phyloP scores from a whole-genome alignment of 2,888 invertebrate genomes.

The Pilophorus perplexus region DNA sequence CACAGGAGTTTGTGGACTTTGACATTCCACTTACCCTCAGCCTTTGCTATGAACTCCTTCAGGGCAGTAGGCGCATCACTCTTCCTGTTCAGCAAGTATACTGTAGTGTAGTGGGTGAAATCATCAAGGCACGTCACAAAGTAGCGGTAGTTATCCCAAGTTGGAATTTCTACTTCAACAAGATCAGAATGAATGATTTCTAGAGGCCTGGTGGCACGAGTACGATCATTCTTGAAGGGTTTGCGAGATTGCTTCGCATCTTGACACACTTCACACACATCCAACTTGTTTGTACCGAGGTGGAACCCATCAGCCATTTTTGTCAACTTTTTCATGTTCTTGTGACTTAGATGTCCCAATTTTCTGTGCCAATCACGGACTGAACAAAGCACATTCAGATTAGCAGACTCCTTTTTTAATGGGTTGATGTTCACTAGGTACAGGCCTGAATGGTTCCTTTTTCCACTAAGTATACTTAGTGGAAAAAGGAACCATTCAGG shows the following conservation, averaged over 20 bases:
- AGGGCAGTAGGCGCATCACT: not conserved
- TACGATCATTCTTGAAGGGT: constrained; percentile 46
- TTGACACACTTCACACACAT: constrained; percentile 46
- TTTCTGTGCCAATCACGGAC: constrained; percentile 7
- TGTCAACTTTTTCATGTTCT: not conserved
- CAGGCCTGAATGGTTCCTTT: constrained; percentile 5
- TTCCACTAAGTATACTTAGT: constrained; percentile 8
- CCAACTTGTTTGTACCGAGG: not conserved
- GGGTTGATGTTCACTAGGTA: constrained; percentile 7
- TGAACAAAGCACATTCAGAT: not conserved
- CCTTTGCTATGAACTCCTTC: not conserved
- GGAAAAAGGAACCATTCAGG: no score
- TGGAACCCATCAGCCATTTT: not conserved
- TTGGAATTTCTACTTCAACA: constrained; percentile 40
- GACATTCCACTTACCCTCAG: constrained; percentile 7
- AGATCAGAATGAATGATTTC: constrained; percentile 46
- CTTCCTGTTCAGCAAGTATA: constrained; percentile 44
- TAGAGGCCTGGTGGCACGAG: constrained; percentile 41
- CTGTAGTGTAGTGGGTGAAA: constrained; percentile 45
- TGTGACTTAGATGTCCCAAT: constrained; percentile 9
- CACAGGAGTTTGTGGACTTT: not conserved
- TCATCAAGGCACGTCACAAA: constrained; percentile 46
- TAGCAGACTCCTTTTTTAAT: not conserved
- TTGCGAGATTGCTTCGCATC: constrained; percentile 49
- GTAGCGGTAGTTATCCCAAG: constrained; percentile 42